Conservation (phyloP, 2,113 vertebrate genomes). For the Rissa tridactyla region DNA sequence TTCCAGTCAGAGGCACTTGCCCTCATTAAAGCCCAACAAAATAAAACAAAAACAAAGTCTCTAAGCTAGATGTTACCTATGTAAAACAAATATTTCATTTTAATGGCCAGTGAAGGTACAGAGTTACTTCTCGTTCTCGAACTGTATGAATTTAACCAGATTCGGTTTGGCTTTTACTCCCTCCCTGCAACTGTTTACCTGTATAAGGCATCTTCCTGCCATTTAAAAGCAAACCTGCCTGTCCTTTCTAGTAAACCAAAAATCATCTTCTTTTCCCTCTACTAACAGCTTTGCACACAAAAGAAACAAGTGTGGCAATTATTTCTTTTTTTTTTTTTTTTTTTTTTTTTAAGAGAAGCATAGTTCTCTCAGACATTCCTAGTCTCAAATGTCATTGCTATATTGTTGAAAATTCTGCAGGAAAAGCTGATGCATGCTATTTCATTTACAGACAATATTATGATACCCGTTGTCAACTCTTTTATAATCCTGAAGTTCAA, state of each 20-base stretch:
- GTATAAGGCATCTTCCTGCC: not conserved
- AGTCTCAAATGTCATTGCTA: not conserved
- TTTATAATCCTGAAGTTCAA: not conserved
- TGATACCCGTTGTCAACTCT: not conserved
- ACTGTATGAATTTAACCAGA: not conserved
- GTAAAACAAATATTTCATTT: not conserved
- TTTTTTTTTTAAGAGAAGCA: not conserved
- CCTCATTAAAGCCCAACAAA: constrained; percentile 38
- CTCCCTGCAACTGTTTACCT: not conserved
- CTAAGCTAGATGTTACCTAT: constrained; percentile 12
- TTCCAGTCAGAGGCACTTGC: constrained; percentile 30
- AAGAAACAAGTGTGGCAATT: not conserved
- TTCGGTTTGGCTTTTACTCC: not conserved
- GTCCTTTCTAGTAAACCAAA: not conserved
- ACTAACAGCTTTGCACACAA: not conserved
- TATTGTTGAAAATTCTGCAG: not conserved
- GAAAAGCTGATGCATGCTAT: not conserved
- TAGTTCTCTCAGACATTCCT: not conserved
- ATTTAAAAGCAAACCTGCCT: not conserved
- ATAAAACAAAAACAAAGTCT: constrained; percentile 44
- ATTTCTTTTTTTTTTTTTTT: not conserved
- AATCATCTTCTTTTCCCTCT: not conserved
- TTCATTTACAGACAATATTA: not conserved
- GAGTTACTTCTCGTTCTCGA: too few relatives aligned
- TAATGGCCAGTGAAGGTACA: not conserved